Conservation (phyloP, 2,888 invertebrate genomes). For the Gandaritis pyraliata region DNA sequence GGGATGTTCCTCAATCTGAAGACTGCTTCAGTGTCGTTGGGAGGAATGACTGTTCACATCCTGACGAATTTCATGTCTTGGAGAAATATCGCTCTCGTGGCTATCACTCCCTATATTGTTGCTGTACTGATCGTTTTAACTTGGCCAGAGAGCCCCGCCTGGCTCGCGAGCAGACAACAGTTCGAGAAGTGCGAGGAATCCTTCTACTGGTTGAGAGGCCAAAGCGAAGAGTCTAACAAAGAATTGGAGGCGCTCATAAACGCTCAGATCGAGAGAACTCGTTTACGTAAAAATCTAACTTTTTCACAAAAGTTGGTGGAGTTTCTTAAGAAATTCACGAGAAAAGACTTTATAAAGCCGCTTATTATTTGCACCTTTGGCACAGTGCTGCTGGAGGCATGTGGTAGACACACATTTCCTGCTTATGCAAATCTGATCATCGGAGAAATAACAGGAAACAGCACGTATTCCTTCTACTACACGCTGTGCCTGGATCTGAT, state of each 20-base stretch:
- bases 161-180: slow-evolving; percentile 69
- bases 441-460: slow-evolving; percentile 48
- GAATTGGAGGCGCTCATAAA: slow-evolving; percentile 45
- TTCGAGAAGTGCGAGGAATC: slow-evolving; percentile 67
- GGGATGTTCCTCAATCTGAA: slow-evolving; percentile 59
- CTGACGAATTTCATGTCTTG: slow-evolving; percentile 50
- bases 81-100: slow-evolving; percentile 51
- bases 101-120: slow-evolving; percentile 43
- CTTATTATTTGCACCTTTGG: slow-evolving; percentile 49
- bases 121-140: slow-evolving; percentile 60
- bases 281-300: slow-evolving; percentile 14
- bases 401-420: slow-evolving; percentile 57
- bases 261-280: slow-evolving; percentile 40
- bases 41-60: slow-evolving; percentile 51
- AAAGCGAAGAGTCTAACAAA: slow-evolving; percentile 34
- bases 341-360: slow-evolving; percentile 52
- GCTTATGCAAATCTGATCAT: slow-evolving; percentile 56
- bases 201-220: slow-evolving; percentile 78
- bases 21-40: slow-evolving; percentile 50
- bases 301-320: slow-evolving; percentile 23
- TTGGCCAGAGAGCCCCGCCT: slow-evolving; percentile 85
- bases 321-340: slow-evolving; percentile 44
- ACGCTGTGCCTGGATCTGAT: slow-evolving; percentile 55
- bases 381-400: slow-evolving; percentile 51
- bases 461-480: slow-evolving; percentile 51